Evolutionary conservation across 2,113 vertebrate species (phyloP).

Genomic region (Halichoerus grypus): DNA sequence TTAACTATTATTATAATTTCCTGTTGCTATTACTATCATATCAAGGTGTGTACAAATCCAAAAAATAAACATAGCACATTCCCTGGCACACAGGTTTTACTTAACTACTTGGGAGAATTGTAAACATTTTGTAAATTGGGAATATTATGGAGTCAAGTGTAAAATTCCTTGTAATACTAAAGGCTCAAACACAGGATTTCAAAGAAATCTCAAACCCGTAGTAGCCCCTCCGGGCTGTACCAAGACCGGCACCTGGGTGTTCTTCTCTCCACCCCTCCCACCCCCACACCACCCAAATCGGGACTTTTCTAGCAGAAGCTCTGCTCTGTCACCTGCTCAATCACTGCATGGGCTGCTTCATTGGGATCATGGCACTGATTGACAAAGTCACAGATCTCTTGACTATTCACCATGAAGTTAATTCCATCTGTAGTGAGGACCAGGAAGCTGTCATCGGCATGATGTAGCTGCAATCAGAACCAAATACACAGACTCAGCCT

Average conservation of each 20-base stretch:
- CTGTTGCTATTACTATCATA: background rate
- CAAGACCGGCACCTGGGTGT: background rate
- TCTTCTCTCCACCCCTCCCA: background rate
- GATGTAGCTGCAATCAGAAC: conserved; percentile 90
- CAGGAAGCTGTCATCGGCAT: conserved; percentile 94
- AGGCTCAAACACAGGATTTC: background rate
- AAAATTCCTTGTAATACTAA: conserved; percentile 21
- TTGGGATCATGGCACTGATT: conserved; percentile 96
- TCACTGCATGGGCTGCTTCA: conserved; percentile 95
- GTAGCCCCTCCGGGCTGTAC: background rate
- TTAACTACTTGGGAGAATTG: background rate
- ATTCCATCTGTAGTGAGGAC: conserved; percentile 97
- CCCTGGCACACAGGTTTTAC: conserved; percentile 25
- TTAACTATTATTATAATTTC: conserved; percentile 7
- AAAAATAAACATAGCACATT: background rate
- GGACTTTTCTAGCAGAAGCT: background rate
- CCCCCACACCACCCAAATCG: background rate
- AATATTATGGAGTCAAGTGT: conserved; percentile 14
- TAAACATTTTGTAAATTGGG: background rate
- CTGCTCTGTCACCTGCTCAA: conserved; percentile 92
- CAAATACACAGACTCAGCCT: background rate
- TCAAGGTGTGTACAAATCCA: conserved; percentile 30
- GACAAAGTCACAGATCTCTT: conserved; percentile 97
- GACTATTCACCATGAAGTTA: conserved; percentile 99
- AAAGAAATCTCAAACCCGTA: background rate